Percentiles rank a stretch among this genome's conserved stretches.
Conservation (phyloP, 2,888 invertebrate genomes). For the Marronus borbonicus region DNA sequence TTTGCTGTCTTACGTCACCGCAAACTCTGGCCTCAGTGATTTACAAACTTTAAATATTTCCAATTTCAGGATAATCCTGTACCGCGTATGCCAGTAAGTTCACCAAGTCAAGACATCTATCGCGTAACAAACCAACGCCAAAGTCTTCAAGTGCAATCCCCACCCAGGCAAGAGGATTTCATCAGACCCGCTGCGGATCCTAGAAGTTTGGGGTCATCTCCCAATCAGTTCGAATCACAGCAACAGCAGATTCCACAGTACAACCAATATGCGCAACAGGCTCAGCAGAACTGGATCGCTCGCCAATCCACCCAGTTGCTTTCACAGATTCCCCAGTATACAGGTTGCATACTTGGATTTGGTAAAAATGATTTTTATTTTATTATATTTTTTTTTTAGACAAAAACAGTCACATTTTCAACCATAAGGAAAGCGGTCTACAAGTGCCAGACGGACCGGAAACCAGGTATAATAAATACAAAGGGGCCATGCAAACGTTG, state of each 20-base stretch:
- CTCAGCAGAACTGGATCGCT: slow-evolving; percentile 61
- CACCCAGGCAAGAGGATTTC: slow-evolving; percentile 58
- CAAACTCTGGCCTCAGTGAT: too few species aligned
- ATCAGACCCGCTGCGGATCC: slow-evolving; percentile 60
- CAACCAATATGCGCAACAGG: slow-evolving; percentile 52
- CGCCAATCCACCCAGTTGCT: slow-evolving; percentile 64
- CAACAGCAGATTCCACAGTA: slow-evolving; percentile 57
- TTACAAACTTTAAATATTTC: too few species aligned
- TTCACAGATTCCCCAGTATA: slow-evolving; percentile 62
- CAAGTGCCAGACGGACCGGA: slow-evolving; percentile 69
- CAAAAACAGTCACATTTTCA: slow-evolving; percentile 79
- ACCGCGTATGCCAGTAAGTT: slow-evolving; percentile 4
- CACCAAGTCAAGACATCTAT: slow-evolving; percentile 47
- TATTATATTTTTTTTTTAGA: slow-evolving; percentile 61
- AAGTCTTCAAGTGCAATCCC: slow-evolving; percentile 32
- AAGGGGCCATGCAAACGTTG: slow-evolving; percentile 68
- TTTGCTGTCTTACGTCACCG: too few species aligned
- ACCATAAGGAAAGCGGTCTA: slow-evolving; percentile 79
- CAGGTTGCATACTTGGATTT: slow-evolving; percentile 56
- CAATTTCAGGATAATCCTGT: slow-evolving; percentile 29
- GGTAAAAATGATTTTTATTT: too few species aligned
- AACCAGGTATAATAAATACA: slow-evolving; percentile 70
- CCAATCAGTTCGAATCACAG: slow-evolving; percentile 66
- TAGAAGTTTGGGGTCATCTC: slow-evolving; percentile 53
- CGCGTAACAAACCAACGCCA: slow-evolving; percentile 40